Conservation (phyloP, 2,888 invertebrate genomes). For the Polylopha cassiicola region DNA sequence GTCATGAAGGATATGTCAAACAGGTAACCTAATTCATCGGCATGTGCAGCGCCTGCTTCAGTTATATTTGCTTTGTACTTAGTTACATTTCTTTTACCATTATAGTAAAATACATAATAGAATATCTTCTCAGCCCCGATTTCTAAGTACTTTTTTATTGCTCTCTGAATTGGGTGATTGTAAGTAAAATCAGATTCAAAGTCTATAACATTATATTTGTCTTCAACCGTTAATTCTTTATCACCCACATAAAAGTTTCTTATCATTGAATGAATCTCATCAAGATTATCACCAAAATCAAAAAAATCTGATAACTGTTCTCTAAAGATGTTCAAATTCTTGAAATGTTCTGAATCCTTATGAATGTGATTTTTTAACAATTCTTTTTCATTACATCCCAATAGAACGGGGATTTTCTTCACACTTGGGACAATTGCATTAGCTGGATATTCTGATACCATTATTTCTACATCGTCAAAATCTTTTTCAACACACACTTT, state of each 20-base stretch:
- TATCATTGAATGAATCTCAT: slow-evolving; percentile 25
- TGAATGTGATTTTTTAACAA: not conserved
- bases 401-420: slow-evolving; percentile 16
- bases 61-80: slow-evolving; percentile 28
- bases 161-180: slow-evolving; percentile 32
- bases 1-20: slow-evolving; percentile 31
- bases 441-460: slow-evolving; percentile 12
- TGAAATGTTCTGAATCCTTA: not conserved
- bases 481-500: slow-evolving; percentile 19
- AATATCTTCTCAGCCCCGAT: slow-evolving; percentile 31
- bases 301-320: slow-evolving; percentile 28
- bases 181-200: slow-evolving; percentile 36
- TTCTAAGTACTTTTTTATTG: slow-evolving; percentile 30
- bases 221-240: slow-evolving; percentile 25
- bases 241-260: slow-evolving; percentile 35
- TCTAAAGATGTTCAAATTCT: slow-evolving; percentile 11
- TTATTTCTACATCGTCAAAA: slow-evolving; percentile 13
- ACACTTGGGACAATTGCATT: slow-evolving; percentile 7
- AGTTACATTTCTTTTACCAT: slow-evolving; percentile 33
- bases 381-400: slow-evolving; percentile 21
- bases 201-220: slow-evolving; percentile 25
- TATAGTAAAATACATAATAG: slow-evolving; percentile 38
- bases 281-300: slow-evolving; percentile 19
- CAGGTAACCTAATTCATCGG: slow-evolving; percentile 42
- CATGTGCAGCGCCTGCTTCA: slow-evolving; percentile 34